Base-by-base conservation (phyloP, 2,797 vertebrate species). In the Microcaecilia unicolor region DNA sequence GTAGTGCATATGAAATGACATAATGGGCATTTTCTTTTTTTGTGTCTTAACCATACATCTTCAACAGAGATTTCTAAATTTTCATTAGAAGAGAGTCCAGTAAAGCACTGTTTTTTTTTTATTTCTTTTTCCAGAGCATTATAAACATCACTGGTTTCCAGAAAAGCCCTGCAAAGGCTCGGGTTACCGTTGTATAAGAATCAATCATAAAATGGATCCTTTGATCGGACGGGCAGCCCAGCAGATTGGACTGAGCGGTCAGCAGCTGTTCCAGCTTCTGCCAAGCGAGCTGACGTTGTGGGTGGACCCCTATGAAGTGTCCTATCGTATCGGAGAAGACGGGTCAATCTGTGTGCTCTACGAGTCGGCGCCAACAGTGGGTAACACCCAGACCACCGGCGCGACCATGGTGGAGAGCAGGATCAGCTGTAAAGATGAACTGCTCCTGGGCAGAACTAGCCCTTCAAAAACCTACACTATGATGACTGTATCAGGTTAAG, bases 401-500 rank as follows among this genome's bases (percentile, higher is more conserved):
- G 44, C 44, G 59, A 76, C 62, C 64, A 86, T 95, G 87, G 86
- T 93, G 85, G 92, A 97, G 79, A 94, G 88, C 87, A 86, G 85
- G 75, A 93, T 92, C 86, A 92, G 93, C 86, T 99, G 93, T 84
- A 99, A 97, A 84, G 94, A 96, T 80, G 93, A 98, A 87, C 83
- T 94, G 74, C 87, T 92, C 82, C 67, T 97, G 82, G 88, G 88
- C 61, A 83, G 93, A 82, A 81, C 89, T 68, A 97, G 91, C 78
- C 92, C 92, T 62, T 90, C 93, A 76, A 97, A 99, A 84, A 72
- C 80, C 78, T 98, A 95, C 88, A 93, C 83, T 74, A 97, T 97
- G 91, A 97, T 99, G 92, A 97, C 92, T 76, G 93, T 99, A 83
- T 97, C 93, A 49, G 89, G 92, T 81, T 98, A 99, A 85, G 89